A percentile compares a stretch with the other conserved stretches of the same genome.
Conservation (phyloP, 2,113 vertebrate species). For the Prochilodus magdalenae region DNA sequence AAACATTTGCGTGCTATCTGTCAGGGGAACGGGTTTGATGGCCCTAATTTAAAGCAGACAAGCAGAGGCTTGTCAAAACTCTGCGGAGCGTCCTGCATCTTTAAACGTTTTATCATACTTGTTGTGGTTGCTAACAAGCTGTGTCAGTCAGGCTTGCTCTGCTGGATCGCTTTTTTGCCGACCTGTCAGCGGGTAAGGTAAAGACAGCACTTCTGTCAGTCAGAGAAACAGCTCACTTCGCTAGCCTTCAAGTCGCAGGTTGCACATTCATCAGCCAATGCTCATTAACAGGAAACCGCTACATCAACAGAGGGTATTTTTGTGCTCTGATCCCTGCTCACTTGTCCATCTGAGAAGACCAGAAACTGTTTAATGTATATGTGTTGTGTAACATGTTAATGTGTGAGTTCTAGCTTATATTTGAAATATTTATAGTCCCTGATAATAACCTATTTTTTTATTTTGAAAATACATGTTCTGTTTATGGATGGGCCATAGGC, state of each 20-base stretch:
- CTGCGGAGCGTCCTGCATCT: not conserved
- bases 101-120: conserved; percentile 4
- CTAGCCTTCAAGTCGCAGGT: not conserved
- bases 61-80: too few species aligned
- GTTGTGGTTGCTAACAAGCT: conserved; percentile 19
- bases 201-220: conserved; percentile 38
- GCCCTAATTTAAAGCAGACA: not conserved
- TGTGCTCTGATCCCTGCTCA: not conserved
- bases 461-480: too few species aligned
- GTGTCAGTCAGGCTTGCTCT: conserved; percentile 18
- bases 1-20: not conserved
- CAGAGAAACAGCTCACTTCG: conserved; percentile 5
- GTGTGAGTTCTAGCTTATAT: too few species aligned
- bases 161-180: not conserved
- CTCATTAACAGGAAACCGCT: conserved; percentile 39
- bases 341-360: not conserved
- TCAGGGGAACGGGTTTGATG: conserved; percentile 1
- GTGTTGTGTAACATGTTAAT: too few species aligned
- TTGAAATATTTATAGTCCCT: too few species aligned
- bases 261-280: not conserved
- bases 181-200: conserved; percentile 19
- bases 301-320: not conserved
- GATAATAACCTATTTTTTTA: too few species aligned
- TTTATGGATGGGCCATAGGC: too few species aligned
- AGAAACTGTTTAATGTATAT: too few species aligned